A percentile compares a stretch with the other conserved stretches of the same genome.
Evolutionary conservation across 2,888 invertebrate genomes (phyloP).

Genomic region (Rhamphomyia laevipes): DNA sequence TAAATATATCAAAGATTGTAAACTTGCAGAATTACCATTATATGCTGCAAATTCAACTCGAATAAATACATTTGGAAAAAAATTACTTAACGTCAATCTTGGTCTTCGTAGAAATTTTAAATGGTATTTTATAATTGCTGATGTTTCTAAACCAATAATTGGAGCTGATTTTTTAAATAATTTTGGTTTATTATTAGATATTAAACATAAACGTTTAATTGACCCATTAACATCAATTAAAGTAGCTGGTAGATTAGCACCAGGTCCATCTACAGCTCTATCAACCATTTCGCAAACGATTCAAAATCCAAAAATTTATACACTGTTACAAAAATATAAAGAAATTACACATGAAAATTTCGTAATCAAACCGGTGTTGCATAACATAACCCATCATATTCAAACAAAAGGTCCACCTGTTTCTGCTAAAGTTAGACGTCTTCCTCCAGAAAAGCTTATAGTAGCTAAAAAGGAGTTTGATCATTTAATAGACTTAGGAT

Average conservation of each 20-base stretch:
- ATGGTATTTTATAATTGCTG: conserved; percentile 11
- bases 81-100: conserved; percentile 3
- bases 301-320: no score
- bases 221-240: no score
- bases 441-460: background rate
- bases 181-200: background rate
- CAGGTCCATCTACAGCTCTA: background rate
- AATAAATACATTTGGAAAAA: conserved; percentile 7
- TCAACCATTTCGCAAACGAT: no score
- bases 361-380: background rate
- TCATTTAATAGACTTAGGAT: background rate
- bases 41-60: no score
- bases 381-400: background rate
- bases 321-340: no score
- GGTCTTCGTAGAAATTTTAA: conserved; percentile 11
- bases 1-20: no score
- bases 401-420: background rate
- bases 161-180: conserved; percentile 8
- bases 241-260: background rate
- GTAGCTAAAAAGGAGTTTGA: background rate
- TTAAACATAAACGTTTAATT: background rate
- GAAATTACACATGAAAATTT: no score
- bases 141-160: conserved; percentile 10
- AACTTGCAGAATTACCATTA: no score
- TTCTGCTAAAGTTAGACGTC: background rate